A percentile compares a stretch with the other conserved stretches of the same genome.
phyloP scores from a whole-genome alignment of 2,888 invertebrate species.

The Octodonta nipae region DNA sequence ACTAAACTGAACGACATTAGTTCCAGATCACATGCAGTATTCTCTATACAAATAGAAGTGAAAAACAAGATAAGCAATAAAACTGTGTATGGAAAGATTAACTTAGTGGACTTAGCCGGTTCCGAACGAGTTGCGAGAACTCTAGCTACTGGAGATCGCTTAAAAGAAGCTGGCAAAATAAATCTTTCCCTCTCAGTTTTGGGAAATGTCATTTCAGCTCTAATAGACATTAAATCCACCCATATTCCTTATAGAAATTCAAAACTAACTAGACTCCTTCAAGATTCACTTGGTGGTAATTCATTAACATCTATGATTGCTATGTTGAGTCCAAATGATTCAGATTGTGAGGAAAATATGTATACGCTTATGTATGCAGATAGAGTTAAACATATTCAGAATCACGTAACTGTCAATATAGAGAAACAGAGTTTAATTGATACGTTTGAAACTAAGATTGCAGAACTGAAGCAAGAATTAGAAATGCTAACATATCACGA shows the following conservation, averaged over 20 bases:
- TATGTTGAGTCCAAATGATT: slow-evolving; percentile 80
- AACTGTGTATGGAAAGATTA: slow-evolving; percentile 81
- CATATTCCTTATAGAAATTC: slow-evolving; percentile 96
- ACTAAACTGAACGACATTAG: slow-evolving; percentile 93
- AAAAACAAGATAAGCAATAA: slow-evolving; percentile 67
- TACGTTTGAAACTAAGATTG: slow-evolving; percentile 74
- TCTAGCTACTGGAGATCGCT: slow-evolving; percentile 74
- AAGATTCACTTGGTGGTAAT: slow-evolving; percentile 91
- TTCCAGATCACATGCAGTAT: slow-evolving; percentile 90
- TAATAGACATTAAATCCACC: slow-evolving; percentile 87
- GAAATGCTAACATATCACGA: slow-evolving; percentile 43
- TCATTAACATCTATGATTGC: slow-evolving; percentile 89
- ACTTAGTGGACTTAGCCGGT: slow-evolving; percentile 89
- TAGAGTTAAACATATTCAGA: slow-evolving; percentile 89
- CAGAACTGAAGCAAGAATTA: slow-evolving; percentile 51
- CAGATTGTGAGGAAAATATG: slow-evolving; percentile 88
- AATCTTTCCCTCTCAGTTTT: slow-evolving; percentile 88
- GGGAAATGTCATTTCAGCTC: slow-evolving; percentile 91
- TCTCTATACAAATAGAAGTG: slow-evolving; percentile 90
- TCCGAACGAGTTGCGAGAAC: slow-evolving; percentile 95
- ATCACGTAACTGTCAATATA: slow-evolving; percentile 83
- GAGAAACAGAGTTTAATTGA: slow-evolving; percentile 77
- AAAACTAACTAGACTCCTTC: slow-evolving; percentile 82
- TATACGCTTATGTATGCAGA: slow-evolving; percentile 90
- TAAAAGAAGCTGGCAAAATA: slow-evolving; percentile 91